A percentile compares a stretch with the other conserved stretches of the same genome.
Evolutionary conservation across 2,797 vertebrate genomes (phyloP).

Genomic region (Tragelaphus eurycerus): DNA sequence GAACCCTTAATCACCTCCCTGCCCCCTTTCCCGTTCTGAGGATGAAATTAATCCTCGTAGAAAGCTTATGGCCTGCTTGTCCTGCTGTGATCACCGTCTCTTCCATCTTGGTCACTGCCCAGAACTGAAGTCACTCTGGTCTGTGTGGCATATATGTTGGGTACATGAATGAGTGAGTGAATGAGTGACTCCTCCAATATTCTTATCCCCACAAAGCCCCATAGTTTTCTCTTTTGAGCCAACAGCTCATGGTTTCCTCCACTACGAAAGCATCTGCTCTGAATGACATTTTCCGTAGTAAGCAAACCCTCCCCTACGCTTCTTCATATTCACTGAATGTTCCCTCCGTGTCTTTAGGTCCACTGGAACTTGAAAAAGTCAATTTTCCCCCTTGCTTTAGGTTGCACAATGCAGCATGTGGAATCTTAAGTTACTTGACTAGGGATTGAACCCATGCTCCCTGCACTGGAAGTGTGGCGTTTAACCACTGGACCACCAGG

Average conservation of each 20-base stretch:
- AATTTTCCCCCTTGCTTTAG: background rate
- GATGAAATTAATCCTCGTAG: background rate
- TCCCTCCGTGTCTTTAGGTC: background rate
- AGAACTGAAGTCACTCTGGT: background rate
- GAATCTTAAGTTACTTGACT: background rate
- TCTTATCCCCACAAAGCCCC: background rate
- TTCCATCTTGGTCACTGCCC: background rate
- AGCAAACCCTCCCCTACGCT: rapidly evolving
- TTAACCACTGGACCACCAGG: background rate
- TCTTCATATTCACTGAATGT: background rate
- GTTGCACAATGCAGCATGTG: background rate
- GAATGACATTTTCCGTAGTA: background rate
- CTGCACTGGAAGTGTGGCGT: background rate
- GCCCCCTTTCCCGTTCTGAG: background rate
- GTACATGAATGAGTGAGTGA: background rate
- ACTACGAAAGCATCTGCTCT: background rate
- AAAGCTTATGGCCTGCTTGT: background rate
- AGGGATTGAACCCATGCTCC: background rate
- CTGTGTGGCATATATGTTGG: background rate
- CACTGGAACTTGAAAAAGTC: background rate
- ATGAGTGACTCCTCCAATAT: background rate
- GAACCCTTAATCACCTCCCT: background rate
- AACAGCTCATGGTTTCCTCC: background rate
- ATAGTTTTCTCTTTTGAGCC: background rate
- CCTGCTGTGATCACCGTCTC: rapidly evolving